Conservation (phyloP, 23 tunicate genomes). For the Diplosoma virens region DNA sequence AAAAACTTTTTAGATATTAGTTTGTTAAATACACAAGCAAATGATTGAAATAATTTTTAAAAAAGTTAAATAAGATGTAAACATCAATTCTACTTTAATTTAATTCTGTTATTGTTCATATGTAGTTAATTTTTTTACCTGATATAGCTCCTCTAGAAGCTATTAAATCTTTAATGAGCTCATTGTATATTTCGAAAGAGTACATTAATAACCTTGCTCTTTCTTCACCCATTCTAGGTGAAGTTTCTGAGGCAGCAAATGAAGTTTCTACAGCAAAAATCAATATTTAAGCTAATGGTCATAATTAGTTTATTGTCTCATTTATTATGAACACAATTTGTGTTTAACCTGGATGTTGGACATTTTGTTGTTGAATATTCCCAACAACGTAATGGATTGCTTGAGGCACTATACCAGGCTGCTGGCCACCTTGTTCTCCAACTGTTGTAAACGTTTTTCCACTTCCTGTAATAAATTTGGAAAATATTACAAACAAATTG, state of each 20-base stretch:
- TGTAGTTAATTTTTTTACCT: slow-evolving; percentile 32
- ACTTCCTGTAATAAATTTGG: slow-evolving; percentile 38
- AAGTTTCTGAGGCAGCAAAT: slow-evolving; percentile 33
- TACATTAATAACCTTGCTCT: slow-evolving; percentile 68
- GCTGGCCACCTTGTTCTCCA: slow-evolving; percentile 69
- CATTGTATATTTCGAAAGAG: slow-evolving; percentile 87
- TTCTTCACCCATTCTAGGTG: slow-evolving; percentile 53
- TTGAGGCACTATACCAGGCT: slow-evolving; percentile 86
- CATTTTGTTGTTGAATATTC: slow-evolving; percentile 61
- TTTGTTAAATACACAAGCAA: too few relatives aligned
- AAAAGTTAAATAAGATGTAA: too few relatives aligned
- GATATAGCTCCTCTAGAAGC: slow-evolving; percentile 75
- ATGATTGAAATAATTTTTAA: too few relatives aligned
- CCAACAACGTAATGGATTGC: slow-evolving; percentile 62
- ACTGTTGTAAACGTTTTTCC: slow-evolving; percentile 89
- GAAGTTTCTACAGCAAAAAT: slow-evolving; percentile 33
- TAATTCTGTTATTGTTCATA: too few relatives aligned
- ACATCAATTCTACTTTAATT: too few relatives aligned
- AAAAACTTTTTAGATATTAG: too few relatives aligned
- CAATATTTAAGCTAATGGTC: not conserved
- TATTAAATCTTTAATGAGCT: slow-evolving; percentile 76
- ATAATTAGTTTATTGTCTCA: too few relatives aligned
- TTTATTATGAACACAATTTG: not conserved
- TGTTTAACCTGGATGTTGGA: slow-evolving; percentile 42
- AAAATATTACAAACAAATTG: slow-evolving; percentile 4